phyloP scores from a whole-genome alignment of 2,113 vertebrate genomes.

The Myotis yumanensis region DNA sequence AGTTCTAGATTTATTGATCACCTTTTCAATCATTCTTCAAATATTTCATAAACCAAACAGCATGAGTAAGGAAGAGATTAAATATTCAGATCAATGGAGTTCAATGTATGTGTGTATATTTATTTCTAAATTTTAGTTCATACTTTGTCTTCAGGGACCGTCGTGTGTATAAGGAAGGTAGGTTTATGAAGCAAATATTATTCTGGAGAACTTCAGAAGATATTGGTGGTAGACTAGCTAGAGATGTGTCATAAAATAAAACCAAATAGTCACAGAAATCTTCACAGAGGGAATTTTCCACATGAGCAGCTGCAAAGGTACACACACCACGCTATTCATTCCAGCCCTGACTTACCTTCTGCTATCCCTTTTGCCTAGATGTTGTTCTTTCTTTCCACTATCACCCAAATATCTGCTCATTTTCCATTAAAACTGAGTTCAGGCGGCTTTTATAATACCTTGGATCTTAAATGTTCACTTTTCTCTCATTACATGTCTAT shows the following conservation, averaged over 20 bases:
- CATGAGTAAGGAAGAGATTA: neutral
- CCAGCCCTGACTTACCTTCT: neutral
- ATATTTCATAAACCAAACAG: neutral
- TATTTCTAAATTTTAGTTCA: neutral
- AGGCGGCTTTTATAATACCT: neutral
- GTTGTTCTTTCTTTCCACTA: neutral
- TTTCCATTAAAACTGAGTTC: neutral
- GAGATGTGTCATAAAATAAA: neutral
- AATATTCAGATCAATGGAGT: neutral
- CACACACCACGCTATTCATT: accelerated
- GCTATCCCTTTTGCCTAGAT: neutral
- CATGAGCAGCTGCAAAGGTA: neutral
- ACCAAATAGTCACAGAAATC: neutral
- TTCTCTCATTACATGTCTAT: neutral
- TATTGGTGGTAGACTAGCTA: neutral
- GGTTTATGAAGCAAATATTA: neutral
- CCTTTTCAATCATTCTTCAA: neutral
- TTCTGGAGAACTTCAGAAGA: neutral
- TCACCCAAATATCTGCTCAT: neutral
- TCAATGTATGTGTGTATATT: neutral
- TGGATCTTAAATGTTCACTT: neutral
- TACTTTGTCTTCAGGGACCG: neutral
- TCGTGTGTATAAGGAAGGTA: neutral
- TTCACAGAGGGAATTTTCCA: neutral
- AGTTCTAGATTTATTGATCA: neutral